Evolutionary conservation across 2,797 vertebrate species (phyloP).

Genomic region (Sylvilagus floridanus): DNA sequence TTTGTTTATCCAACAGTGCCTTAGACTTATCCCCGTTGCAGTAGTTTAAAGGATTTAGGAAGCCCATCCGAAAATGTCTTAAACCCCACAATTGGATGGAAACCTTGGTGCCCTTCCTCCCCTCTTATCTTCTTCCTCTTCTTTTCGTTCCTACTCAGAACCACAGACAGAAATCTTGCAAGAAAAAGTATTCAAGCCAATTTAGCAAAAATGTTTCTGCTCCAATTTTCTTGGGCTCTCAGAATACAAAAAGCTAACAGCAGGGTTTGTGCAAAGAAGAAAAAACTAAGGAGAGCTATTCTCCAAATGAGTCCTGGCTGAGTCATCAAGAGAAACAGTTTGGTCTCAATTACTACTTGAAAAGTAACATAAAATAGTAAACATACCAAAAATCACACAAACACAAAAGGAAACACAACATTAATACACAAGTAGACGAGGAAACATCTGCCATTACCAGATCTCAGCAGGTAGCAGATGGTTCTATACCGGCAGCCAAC

Average conservation of each 20-base stretch:
- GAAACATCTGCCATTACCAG: background rate
- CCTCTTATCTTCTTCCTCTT: background rate
- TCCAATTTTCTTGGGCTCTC: background rate
- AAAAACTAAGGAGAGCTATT: background rate
- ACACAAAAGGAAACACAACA: background rate
- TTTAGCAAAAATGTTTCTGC: background rate
- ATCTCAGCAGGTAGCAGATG: background rate
- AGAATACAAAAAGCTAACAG: background rate
- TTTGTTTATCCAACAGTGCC: background rate
- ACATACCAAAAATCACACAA: background rate
- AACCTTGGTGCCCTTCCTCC: background rate
- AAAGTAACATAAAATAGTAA: background rate
- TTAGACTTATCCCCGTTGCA: background rate
- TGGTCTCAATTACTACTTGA: background rate
- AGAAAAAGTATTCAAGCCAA: background rate
- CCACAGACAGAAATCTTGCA: background rate
- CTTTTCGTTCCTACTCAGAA: background rate
- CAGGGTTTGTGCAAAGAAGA: background rate
- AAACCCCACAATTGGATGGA: background rate
- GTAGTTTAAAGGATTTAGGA: background rate
- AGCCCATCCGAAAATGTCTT: background rate
- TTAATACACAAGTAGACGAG: background rate
- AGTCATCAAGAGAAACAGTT: constrained; percentile 8
- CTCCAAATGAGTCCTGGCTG: background rate
- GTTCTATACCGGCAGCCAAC: background rate